Evolutionary conservation across 1,140 invertebrate species (phyloP).

Genomic region (Antheraea pernyi): DNA sequence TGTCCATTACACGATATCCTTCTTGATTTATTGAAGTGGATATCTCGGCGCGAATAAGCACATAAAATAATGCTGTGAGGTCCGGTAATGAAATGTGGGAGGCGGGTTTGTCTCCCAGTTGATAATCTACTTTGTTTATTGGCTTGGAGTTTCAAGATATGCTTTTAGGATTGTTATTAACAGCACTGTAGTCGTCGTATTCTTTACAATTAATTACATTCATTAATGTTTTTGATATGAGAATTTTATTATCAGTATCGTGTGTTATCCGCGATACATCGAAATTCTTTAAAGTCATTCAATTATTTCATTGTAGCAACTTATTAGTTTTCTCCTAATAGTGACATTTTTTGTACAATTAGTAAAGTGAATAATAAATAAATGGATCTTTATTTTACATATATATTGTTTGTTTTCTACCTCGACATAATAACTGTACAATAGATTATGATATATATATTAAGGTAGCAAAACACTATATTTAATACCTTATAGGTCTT

Average conservation of each 20-base stretch:
- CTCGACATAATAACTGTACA: too few species aligned
- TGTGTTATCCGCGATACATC: background rate
- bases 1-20: slow-evolving; percentile 55
- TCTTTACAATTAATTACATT: background rate
- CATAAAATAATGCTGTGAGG: slow-evolving; percentile 40
- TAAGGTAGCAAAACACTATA: too few species aligned
- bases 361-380: too few species aligned
- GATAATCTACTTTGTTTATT: slow-evolving; percentile 15
- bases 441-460: too few species aligned
- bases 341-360: too few species aligned
- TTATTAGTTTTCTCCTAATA: background rate
- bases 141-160: slow-evolving; percentile 13
- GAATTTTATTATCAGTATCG: background rate
- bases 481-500: too few species aligned
- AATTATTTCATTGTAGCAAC: background rate
- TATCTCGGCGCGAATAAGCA: slow-evolving; percentile 37
- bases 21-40: slow-evolving; percentile 46
- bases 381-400: too few species aligned
- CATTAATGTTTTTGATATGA: background rate
- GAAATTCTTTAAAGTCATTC: background rate
- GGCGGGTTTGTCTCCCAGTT: slow-evolving; percentile 21
- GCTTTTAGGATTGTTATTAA: slow-evolving; percentile 12
- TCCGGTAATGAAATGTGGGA: slow-evolving; percentile 30
- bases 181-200: background rate
- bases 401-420: too few species aligned